These are phyloP conservation scores for Dendrocopos noguchii DNA, from an alignment of 2,113 vertebrate species.

Conservation along the genomic window DNA sequence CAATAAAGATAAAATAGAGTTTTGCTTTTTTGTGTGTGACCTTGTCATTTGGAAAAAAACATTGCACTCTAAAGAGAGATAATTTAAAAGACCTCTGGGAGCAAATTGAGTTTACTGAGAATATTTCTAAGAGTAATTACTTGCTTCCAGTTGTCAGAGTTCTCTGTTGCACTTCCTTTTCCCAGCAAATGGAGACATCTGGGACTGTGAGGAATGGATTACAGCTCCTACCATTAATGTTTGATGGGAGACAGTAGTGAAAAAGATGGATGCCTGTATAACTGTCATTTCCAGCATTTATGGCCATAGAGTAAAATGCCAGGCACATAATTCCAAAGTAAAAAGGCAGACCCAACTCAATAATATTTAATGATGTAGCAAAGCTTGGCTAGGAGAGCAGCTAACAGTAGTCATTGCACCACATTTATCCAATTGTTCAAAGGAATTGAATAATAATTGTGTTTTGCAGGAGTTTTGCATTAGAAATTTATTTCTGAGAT, in stretches of 20 bases:
- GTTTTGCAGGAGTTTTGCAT: constrained; percentile 56
- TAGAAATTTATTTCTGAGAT: constrained; percentile 48
- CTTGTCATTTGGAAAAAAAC: constrained; percentile 77
- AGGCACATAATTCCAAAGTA: constrained; percentile 75
- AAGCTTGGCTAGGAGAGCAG: constrained; percentile 46
- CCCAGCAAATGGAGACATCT: constrained; percentile 66
- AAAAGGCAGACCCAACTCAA: constrained; percentile 79
- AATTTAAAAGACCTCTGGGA: constrained; percentile 76
- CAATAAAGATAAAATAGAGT: constrained; percentile 71
- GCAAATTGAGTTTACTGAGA: constrained; percentile 76
- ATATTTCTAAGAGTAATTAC: constrained; percentile 78
- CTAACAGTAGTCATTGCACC: constrained; percentile 62
- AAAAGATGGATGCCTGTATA: constrained; percentile 79
- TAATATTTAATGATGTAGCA: constrained; percentile 79
- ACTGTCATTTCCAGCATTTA: constrained; percentile 80
- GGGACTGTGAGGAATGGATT: constrained; percentile 71
- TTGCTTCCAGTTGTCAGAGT: constrained; percentile 70
- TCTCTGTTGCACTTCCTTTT: constrained; percentile 53
- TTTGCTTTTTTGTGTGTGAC: constrained; percentile 70
- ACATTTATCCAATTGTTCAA: constrained; percentile 73
- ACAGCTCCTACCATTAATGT: constrained; percentile 70
- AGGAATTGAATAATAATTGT: constrained; percentile 59
- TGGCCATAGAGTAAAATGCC: constrained; percentile 75
- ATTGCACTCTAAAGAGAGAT: constrained; percentile 72
- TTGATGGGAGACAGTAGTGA: constrained; percentile 75